Percentiles rank a stretch among this genome's conserved stretches.
Evolutionary conservation across 92 coral and sea anemone genomes (phyloP).

Genomic region (Muricea muricata): DNA sequence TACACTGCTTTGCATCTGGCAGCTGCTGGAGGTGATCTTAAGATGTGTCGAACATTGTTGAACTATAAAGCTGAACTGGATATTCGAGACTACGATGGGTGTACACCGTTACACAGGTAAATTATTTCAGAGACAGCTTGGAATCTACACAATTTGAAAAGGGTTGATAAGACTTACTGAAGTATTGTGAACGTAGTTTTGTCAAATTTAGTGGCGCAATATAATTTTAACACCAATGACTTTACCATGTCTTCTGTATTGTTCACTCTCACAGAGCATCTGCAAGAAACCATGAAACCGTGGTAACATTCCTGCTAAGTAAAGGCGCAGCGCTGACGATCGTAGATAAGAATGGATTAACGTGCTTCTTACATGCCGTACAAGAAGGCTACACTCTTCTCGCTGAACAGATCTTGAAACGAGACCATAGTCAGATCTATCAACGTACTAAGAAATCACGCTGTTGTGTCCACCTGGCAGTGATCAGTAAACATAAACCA

Average conservation of each 20-base stretch:
- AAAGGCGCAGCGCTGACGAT: not conserved
- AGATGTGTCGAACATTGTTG: slow-evolving; percentile 18
- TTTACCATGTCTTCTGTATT: no score
- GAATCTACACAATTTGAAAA: no score
- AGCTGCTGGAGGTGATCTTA: slow-evolving; percentile 8
- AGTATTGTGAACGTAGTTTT: no score
- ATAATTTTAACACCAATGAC: no score
- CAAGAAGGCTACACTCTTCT: not conserved
- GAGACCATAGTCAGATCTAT: not conserved
- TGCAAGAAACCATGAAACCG: not conserved
- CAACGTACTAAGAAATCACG: slow-evolving; percentile 15
- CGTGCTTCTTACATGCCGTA: not conserved
- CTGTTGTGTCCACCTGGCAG: slow-evolving; percentile 9
- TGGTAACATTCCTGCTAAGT: not conserved
- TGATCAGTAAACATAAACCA: slow-evolving; percentile 9
- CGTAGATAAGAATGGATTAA: not conserved
- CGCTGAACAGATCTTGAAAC: not conserved
- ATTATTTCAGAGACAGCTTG: no score
- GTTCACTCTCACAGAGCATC: not conserved
- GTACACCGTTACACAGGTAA: slow-evolving; percentile 20
- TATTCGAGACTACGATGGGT: slow-evolving; percentile 8
- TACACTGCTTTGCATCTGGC: slow-evolving; percentile 11
- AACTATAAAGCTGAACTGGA: slow-evolving; percentile 1
- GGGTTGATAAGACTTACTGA: no score
- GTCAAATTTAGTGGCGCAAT: no score